Evolutionary conservation across 2,797 vertebrate species (phyloP).

Genomic region (Platyrinchus mystaceus): DNA sequence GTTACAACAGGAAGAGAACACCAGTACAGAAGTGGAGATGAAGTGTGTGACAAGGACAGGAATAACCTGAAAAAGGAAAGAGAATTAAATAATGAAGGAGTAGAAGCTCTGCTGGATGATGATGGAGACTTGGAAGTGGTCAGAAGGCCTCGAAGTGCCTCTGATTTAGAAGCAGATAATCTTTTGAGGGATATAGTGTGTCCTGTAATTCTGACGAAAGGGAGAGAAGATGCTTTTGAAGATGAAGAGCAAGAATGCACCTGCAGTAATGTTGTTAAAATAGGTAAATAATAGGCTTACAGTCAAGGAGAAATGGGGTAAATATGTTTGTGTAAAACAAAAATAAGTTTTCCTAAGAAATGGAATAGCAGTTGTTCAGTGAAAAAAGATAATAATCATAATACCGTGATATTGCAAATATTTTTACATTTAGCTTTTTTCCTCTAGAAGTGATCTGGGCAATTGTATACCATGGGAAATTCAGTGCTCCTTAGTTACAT

Average conservation of each 20-base stretch:
- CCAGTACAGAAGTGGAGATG: neutral
- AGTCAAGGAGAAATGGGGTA: neutral
- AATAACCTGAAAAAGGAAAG: neutral
- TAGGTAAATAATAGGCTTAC: constrained; percentile 78
- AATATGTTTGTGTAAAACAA: neutral
- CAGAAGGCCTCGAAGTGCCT: constrained; percentile 71
- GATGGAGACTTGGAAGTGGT: constrained; percentile 89
- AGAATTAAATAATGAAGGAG: neutral
- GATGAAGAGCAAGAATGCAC: constrained; percentile 30
- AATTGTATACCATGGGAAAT: neutral
- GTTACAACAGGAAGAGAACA: neutral
- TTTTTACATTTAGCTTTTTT: neutral
- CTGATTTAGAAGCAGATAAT: neutral
- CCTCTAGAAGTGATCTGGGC: neutral
- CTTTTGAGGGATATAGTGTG: constrained; percentile 74
- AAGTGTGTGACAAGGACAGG: neutral
- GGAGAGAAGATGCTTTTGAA: constrained; percentile 50
- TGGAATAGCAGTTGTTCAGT: neutral
- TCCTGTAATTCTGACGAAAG: constrained; percentile 84
- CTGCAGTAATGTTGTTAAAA: constrained; percentile 73
- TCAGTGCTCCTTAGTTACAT: neutral
- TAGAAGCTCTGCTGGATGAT: constrained; percentile 76
- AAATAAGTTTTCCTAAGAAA: neutral
- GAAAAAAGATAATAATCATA: neutral
- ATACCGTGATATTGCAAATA: neutral